A percentile compares a stretch with the other conserved stretches of the same genome.
These are phyloP conservation scores for Hydrotaea diabolus DNA, from an alignment of 2,888 invertebrate genomes.

Conservation along the genomic window DNA sequence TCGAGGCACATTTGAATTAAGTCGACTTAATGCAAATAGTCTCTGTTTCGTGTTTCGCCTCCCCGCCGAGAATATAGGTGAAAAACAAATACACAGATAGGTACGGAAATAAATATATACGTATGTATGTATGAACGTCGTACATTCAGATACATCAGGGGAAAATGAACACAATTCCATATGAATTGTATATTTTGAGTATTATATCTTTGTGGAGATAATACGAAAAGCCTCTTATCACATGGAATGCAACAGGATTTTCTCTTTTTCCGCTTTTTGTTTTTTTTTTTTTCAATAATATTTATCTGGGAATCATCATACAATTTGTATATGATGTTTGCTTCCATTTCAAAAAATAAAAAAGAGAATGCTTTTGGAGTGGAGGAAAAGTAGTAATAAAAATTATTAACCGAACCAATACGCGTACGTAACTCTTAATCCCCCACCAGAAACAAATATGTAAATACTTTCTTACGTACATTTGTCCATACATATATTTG, in stretches of 20 bases:
- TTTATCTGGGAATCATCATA: slow-evolving; percentile 57
- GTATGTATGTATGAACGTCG: neutral
- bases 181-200: slow-evolving; percentile 46
- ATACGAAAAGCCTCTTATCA: slow-evolving; percentile 65
- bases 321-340: slow-evolving; percentile 50
- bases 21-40: slow-evolving; percentile 58
- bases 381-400: neutral
- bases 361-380: neutral
- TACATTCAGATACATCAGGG: slow-evolving; percentile 2
- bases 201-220: slow-evolving; percentile 55
- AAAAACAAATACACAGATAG: slow-evolving; percentile 50
- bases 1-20: slow-evolving; percentile 44
- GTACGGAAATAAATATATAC: slow-evolving; percentile 44
- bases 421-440: slow-evolving; percentile 13
- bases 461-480: too few species aligned
- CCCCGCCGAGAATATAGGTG: slow-evolving; percentile 50
- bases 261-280: slow-evolving; percentile 17
- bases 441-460: neutral
- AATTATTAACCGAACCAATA: slow-evolving; percentile 14
- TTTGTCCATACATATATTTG: neutral
- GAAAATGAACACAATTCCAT: slow-evolving; percentile 38
- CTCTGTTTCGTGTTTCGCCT: slow-evolving; percentile 4
- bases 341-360: slow-evolving; percentile 8
- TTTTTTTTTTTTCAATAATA: slow-evolving; percentile 44
- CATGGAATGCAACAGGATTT: slow-evolving; percentile 56